Evolutionary conservation across 1,140 invertebrate genomes (phyloP), one percentile per base, ranked within the genome.

Genomic region (Mya arenaria): DNA sequence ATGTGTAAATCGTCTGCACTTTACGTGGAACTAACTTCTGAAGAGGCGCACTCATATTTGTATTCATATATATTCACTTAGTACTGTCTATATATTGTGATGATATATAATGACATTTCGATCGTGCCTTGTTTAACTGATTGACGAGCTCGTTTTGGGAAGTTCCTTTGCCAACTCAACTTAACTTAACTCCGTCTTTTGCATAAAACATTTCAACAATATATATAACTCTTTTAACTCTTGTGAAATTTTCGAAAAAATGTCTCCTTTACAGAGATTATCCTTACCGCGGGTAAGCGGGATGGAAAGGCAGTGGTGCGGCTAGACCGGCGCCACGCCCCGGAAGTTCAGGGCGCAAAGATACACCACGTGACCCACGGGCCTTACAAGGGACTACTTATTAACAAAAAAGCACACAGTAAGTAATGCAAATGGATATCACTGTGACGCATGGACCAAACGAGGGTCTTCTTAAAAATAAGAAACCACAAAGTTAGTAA

Each of bases 351-450:
- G 55, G 73, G 85, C 13, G 73, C 58, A 13, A 77, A 88, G 34
- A 82, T 91, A 1, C 90, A 90, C 34, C 88, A 90, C 60, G 87
- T 91, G 19, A 85, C 86, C 4, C 87, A 88, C 0, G 90, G 90
- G 1, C 89, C 89, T 0, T 90, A 91, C 74, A 91, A 90, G 80
- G 90, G 90, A 3, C 88, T 91, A 23, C 82, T 90, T 3, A 87
- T 91, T 63, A 90, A 90, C 83, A 91, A 90, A 71, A 85, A 85
- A 19, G 86, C 86, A 1, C 69, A 83, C n/a, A 71, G 90, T 91
- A 83, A 71, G 85, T n/a, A n/a, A n/a, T n/a, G n/a, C n/a, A n/a
- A n/a, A n/a, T n/a, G n/a, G n/a, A n/a, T n/a, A n/a, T n/a, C n/a
- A n/a, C n/a, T n/a, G n/a, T n/a, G n/a, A n/a, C n/a, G n/a, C n/a